Evolutionary conservation across 2,113 vertebrate species (phyloP).

Genomic region (Pseudolaguvia tuberculata): DNA sequence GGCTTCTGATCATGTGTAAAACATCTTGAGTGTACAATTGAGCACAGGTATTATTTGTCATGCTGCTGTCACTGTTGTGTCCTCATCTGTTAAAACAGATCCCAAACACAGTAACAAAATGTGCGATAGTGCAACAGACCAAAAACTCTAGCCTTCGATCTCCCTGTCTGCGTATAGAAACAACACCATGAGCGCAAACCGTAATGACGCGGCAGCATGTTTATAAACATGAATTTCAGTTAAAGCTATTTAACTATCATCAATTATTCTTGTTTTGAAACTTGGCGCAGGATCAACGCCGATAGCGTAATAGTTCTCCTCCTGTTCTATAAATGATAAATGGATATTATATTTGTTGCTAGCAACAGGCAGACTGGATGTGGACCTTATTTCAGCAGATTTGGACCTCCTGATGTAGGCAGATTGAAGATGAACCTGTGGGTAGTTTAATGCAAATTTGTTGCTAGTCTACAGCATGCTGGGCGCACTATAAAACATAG

Average conservation of each 20-base stretch:
- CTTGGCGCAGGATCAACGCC: not conserved
- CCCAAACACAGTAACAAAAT: slow-evolving; percentile 38
- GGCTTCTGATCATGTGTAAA: slow-evolving; percentile 64
- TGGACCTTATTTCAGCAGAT: slow-evolving; percentile 23
- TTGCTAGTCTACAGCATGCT: slow-evolving; percentile 35
- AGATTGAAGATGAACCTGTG: slow-evolving; percentile 37
- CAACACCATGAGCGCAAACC: slow-evolving; percentile 18
- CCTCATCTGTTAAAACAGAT: slow-evolving; percentile 43
- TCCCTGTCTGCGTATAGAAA: slow-evolving; percentile 25
- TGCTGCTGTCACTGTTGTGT: slow-evolving; percentile 46
- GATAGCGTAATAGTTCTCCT: not conserved
- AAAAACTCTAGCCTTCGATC: slow-evolving; percentile 21
- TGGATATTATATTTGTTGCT: slow-evolving; percentile 23
- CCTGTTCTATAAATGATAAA: slow-evolving; percentile 6
- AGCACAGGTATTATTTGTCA: slow-evolving; percentile 55
- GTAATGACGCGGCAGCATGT: slow-evolving; percentile 11
- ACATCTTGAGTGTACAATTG: slow-evolving; percentile 66
- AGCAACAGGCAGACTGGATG: slow-evolving; percentile 27
- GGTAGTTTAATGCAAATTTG: slow-evolving; percentile 44
- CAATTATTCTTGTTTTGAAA: slow-evolving; percentile 8
- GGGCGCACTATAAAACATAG: slow-evolving; percentile 26
- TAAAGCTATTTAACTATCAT: not conserved
- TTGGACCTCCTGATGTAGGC: slow-evolving; percentile 36
- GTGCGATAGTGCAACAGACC: slow-evolving; percentile 29
- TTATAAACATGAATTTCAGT: not conserved